These are phyloP conservation scores for Betta splendens DNA, from an alignment of 2,797 vertebrate genomes.

Conservation along the genomic window DNA sequence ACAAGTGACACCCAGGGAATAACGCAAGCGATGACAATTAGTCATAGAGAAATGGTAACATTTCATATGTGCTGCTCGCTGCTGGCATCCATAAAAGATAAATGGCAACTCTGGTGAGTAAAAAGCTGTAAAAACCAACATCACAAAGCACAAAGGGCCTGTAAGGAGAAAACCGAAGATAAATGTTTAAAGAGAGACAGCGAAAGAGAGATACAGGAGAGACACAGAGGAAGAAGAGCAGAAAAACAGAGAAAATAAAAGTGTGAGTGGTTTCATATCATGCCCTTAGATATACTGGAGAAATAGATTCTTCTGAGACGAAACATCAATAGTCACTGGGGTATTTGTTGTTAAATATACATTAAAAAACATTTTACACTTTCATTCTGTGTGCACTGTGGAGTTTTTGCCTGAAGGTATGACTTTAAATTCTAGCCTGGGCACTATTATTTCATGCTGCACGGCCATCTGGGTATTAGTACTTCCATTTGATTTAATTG, in stretches of 20 bases:
- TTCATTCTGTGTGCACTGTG: slow-evolving; percentile 92
- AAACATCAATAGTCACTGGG: slow-evolving; percentile 95
- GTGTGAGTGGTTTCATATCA: slow-evolving; percentile 85
- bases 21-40: slow-evolving; percentile 75
- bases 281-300: slow-evolving; percentile 84
- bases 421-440: slow-evolving; percentile 91
- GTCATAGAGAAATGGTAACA: slow-evolving; percentile 71
- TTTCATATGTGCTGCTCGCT: slow-evolving; percentile 67
- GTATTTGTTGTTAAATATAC: slow-evolving; percentile 99
- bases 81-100: slow-evolving; percentile 82
- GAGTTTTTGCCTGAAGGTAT: slow-evolving; percentile 93
- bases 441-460: slow-evolving; percentile 84
- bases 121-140: slow-evolving; percentile 83
- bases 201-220: slow-evolving; percentile 74
- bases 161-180: slow-evolving; percentile 82
- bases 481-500: slow-evolving; percentile 80
- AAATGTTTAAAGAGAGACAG: slow-evolving; percentile 85
- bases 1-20: slow-evolving; percentile 72
- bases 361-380: slow-evolving; percentile 99
- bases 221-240: slow-evolving; percentile 74
- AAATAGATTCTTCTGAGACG: slow-evolving; percentile 88
- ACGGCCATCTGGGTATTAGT: slow-evolving; percentile 82
- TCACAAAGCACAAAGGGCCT: slow-evolving; percentile 82
- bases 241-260: slow-evolving; percentile 74
- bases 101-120: slow-evolving; percentile 79